Base-by-base conservation (phyloP, 1,140 invertebrate species). In the Ridgeia piscesae region DNA sequence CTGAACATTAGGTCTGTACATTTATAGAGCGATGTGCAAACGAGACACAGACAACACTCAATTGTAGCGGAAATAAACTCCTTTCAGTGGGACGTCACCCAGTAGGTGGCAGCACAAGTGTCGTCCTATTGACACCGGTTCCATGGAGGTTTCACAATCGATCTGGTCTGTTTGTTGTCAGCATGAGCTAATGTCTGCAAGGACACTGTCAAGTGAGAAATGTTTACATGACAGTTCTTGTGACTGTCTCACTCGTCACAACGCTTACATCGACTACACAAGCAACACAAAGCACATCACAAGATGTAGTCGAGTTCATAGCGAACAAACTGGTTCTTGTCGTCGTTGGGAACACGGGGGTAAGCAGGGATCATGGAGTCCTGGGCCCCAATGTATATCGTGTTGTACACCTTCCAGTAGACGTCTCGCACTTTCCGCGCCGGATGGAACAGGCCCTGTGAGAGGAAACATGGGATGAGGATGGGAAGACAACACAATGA, bases 351-450 rank as follows among this genome's bases (percentile, higher is more conserved):
- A 94, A 99, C 98, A 93, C 99, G 96, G 1, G 99, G 99, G 96
- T 99, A 99, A 27, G 98, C 99, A 89, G 98, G 98, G n/a, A 99
- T 99, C 35, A 99, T 97, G 14, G 99, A 98, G 96, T 99, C 99
- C 96, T 99, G 99, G 42, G 98, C 99, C 33, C 99, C 99, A 94
- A 99, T 99, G 94, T 99, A 99, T 31, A 99, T 97, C 1, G 99
- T 99, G 96, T 99, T 99, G 96, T 99, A 99, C 31, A 96, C 96
- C 96, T 99, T 99, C 99, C 99, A 99, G 95, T 99, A 99, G 0
- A 99, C 99, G 95, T 99, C 99, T 48, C 99, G 97, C 0, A 99
- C 99, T 97, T 99, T 99, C 92, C 99, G 97, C 17, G 99, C 99
- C 17, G 99, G 99, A 97, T 99, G 99, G 96, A 99, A 99, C 34